Base-by-base conservation (phyloP, 2,888 invertebrate genomes). In the Argyresthia goedartella region DNA sequence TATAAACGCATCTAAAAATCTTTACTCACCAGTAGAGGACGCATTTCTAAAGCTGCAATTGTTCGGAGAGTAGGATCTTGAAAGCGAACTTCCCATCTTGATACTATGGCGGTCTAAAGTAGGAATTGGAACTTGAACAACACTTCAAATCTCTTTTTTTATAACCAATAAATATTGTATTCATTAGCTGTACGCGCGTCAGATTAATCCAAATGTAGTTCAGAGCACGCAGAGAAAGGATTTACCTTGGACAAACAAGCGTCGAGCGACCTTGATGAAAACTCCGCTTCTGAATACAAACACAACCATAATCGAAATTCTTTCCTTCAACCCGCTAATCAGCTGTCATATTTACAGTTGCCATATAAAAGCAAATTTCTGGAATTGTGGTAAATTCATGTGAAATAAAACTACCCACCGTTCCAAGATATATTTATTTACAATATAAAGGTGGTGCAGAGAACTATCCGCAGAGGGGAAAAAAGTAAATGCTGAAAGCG, bases 1-100 rank as follows among this genome's bases (percentile, higher is more conserved):
- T 6, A 25, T 6, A 25, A 25, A 25, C 6, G 25, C 25, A 25
- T 25, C 25, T 25, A 25, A 25, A 25, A 25, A 6, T 25, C 25
- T 2, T 25, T 25, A 25, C 25, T 25, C 25, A 25, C 25, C 25
- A 25, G 25, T 6, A 2, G 25, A 25, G 25, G 25, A 25, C 3
- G 6, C 25, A 6, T 25, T 25, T 25, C 25, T 25, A 25, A 4
- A 4, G 48, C 16, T 67, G 35, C 68, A 69, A 59, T 69, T 71
- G 59, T 77, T 80, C 1, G 84, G 84, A 39, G 82, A 77, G 69
- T 79, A 87, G 0, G 84, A 81, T 71, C 77, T 81, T 53, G 85
- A 79, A 61, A 73, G 76, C 8, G 81, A 76, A 60, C 75, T 78
- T 53, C 87, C 87, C 87, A 87, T 87, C 60, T 55, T 65, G 39